Conservation (phyloP, 2,888 invertebrate genomes). For the Odiellus spinosus region DNA sequence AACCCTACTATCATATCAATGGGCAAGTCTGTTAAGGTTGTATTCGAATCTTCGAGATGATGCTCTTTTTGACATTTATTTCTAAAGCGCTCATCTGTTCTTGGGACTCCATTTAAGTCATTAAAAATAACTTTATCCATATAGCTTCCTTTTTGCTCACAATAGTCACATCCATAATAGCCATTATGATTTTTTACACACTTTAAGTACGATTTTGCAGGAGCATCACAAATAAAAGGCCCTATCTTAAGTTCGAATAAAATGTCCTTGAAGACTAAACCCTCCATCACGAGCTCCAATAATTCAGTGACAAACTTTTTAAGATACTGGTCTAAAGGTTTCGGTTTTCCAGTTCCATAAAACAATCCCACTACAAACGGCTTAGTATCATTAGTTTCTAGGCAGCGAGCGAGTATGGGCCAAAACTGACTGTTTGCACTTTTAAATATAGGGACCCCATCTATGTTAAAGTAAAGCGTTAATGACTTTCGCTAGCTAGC, state of each 20-base stretch:
- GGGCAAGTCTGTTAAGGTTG: background rate
- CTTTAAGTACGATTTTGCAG: constrained; percentile 11
- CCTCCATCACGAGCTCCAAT: background rate
- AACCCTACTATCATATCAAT: background rate
- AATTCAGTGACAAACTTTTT: constrained; percentile 2
- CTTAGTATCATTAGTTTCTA: no score
- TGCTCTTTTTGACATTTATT: background rate
- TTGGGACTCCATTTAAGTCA: constrained; percentile 9
- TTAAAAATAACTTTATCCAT: constrained; percentile 1
- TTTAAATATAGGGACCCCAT: no score
- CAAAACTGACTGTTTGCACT: no score
- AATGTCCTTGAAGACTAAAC: background rate
- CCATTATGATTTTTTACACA: constrained; percentile 2
- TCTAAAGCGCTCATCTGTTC: background rate
- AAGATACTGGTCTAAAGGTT: constrained; percentile 4
- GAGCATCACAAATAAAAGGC: constrained; percentile 13
- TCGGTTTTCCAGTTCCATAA: constrained; percentile 7
- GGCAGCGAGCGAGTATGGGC: no score
- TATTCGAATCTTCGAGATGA: background rate
- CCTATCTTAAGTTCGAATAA: constrained; percentile 3
- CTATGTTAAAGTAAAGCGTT: no score
- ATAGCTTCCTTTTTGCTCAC: constrained; percentile 7
- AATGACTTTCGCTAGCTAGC: no score
- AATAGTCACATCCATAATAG: constrained; percentile 9
- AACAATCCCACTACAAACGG: constrained; percentile 7